Conservation (phyloP, 2,797 vertebrate genomes). For the Lithobates pipiens region DNA sequence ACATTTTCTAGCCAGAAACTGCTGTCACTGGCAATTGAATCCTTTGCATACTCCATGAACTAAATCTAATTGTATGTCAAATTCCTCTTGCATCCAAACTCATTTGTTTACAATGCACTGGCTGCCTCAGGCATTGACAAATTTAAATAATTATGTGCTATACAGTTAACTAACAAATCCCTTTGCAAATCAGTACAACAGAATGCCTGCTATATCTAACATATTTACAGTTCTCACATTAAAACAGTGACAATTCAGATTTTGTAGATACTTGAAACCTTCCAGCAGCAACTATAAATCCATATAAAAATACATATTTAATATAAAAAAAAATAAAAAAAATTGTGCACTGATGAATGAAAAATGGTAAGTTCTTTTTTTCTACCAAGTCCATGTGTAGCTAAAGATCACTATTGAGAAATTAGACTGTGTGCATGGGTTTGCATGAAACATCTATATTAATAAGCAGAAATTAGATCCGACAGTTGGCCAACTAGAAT, state of each 20-base stretch:
- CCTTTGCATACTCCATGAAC: not conserved
- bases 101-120: slow-evolving; percentile 34
- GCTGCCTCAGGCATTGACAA: slow-evolving; percentile 20
- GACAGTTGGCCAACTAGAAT: too few species aligned
- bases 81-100: slow-evolving; percentile 2
- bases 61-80: slow-evolving; percentile 33
- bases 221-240: slow-evolving; percentile 21
- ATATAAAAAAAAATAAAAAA: not conserved
- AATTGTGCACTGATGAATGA: not conserved
- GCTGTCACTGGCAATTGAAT: not conserved
- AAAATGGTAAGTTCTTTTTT: not conserved
- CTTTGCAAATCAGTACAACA: slow-evolving; percentile 17
- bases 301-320: not conserved
- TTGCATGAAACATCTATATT: too few species aligned
- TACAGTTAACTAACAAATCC: slow-evolving; percentile 38
- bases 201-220: slow-evolving; percentile 20
- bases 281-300: not conserved
- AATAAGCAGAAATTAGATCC: too few species aligned
- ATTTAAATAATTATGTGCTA: slow-evolving; percentile 33
- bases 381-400: too few species aligned
- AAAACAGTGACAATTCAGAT: slow-evolving; percentile 1
- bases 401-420: too few species aligned
- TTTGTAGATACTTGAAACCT: not conserved
- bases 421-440: too few species aligned
- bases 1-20: not conserved